phyloP scores from a whole-genome alignment of 2,888 invertebrate genomes.

The Anarsia innoxiella region DNA sequence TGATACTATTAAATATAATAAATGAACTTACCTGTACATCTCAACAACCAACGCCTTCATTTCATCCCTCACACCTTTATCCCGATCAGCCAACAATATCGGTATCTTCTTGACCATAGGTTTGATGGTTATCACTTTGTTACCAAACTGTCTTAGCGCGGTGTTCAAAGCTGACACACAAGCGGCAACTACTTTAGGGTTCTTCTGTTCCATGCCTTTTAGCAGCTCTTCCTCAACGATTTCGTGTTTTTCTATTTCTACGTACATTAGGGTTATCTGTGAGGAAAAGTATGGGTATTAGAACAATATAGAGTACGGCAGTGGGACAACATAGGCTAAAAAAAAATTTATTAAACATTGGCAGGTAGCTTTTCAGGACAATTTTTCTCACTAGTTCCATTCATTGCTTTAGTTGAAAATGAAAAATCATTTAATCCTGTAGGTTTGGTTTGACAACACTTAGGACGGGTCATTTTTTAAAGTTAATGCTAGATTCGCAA shows the following conservation, averaged over 20 bases:
- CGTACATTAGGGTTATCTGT: slow-evolving; percentile 92
- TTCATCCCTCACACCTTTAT: slow-evolving; percentile 94
- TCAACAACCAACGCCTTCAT: slow-evolving; percentile 93
- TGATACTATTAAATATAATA: not conserved
- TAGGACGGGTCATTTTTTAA: too few relatives aligned
- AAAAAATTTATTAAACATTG: too few relatives aligned
- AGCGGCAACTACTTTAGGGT: slow-evolving; percentile 94
- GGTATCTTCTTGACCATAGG: slow-evolving; percentile 92
- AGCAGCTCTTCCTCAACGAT: slow-evolving; percentile 91
- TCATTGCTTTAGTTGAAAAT: too few relatives aligned
- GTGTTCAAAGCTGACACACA: slow-evolving; percentile 85
- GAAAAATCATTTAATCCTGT: too few relatives aligned
- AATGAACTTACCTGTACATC: slow-evolving; percentile 81
- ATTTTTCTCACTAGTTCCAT: too few relatives aligned
- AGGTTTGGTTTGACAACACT: too few relatives aligned
- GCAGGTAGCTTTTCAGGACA: too few relatives aligned
- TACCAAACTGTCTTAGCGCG: slow-evolving; percentile 91
- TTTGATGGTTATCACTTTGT: slow-evolving; percentile 92
- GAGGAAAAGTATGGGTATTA: too few relatives aligned
- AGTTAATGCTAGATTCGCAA: too few relatives aligned
- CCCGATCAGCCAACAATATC: slow-evolving; percentile 89
- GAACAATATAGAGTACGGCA: too few relatives aligned
- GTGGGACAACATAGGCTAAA: too few relatives aligned
- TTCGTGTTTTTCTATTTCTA: slow-evolving; percentile 97
- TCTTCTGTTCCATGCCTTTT: slow-evolving; percentile 96